Evolutionary conservation across 2,888 invertebrate species (phyloP).

Genomic region (Meiosimyza platycephala): DNA sequence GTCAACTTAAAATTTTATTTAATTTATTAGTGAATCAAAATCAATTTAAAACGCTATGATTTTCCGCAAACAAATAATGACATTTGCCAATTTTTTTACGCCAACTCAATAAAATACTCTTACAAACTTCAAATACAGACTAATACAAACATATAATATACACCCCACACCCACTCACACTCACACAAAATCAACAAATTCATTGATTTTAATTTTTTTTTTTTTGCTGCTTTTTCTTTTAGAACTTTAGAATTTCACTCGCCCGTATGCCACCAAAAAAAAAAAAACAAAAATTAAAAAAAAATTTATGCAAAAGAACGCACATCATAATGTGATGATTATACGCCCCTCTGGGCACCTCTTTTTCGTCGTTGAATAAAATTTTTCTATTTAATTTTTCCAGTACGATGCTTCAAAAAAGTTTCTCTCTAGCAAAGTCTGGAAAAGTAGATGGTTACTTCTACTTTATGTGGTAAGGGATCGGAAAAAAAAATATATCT

Average conservation of each 20-base stretch:
- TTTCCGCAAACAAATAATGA: slow-evolving; percentile 15
- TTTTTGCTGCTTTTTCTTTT: too few species aligned
- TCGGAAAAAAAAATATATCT: not conserved
- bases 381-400: slow-evolving; percentile 7
- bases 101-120: not conserved
- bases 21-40: slow-evolving; percentile 23
- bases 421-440: not conserved
- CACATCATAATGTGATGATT: slow-evolving; percentile 26
- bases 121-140: not conserved
- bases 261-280: not conserved
- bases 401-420: not conserved
- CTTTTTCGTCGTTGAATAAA: not conserved
- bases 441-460: too few species aligned
- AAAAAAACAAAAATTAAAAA: too few species aligned
- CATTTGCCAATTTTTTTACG: slow-evolving; percentile 22
- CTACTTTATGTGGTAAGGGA: not conserved
- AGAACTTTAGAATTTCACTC: not conserved
- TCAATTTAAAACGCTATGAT: slow-evolving; percentile 18
- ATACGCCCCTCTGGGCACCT: slow-evolving; percentile 24
- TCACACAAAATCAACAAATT: slow-evolving; percentile 1
- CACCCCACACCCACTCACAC: not conserved
- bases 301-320: slow-evolving; percentile 20
- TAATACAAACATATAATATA: not conserved
- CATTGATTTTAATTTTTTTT: not conserved
- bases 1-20: slow-evolving; percentile 18